Evolutionary conservation across 2,888 invertebrate genomes (phyloP).

Genomic region (Amiota communis): DNA sequence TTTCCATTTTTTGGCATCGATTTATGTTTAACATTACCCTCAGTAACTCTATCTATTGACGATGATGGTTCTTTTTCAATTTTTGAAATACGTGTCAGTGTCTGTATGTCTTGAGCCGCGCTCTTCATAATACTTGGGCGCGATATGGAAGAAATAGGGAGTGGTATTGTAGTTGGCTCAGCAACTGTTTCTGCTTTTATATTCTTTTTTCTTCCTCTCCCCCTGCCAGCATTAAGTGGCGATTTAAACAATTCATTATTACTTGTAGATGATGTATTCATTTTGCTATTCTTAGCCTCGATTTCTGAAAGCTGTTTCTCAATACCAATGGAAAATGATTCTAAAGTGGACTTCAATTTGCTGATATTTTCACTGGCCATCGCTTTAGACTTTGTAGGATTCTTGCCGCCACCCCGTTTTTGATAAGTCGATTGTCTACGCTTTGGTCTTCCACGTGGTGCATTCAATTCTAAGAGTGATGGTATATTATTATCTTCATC

Average conservation of each 20-base stretch:
- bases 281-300: constrained; percentile 49
- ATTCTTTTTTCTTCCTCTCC: too few relatives aligned
- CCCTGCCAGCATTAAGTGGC: too few relatives aligned
- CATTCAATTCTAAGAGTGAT: constrained; percentile 28
- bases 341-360: constrained; percentile 67
- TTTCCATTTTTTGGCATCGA: too few relatives aligned
- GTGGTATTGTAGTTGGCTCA: constrained; percentile 33
- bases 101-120: constrained; percentile 31
- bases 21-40: neutral
- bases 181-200: constrained; percentile 3
- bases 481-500: constrained; percentile 23
- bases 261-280: neutral
- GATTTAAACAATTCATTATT: too few relatives aligned
- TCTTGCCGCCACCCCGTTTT: constrained; percentile 61
- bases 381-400: constrained; percentile 42
- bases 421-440: constrained; percentile 54
- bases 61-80: constrained; percentile 30
- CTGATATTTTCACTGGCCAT: constrained; percentile 69
- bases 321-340: constrained; percentile 71
- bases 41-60: constrained; percentile 11
- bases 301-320: constrained; percentile 59
- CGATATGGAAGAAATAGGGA: constrained; percentile 48
- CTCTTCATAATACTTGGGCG: constrained; percentile 63
- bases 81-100: constrained; percentile 3
- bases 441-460: constrained; percentile 47